Evolutionary conservation across 2,113 vertebrate species (phyloP), one percentile per base, ranked within the genome.

Genomic region (Sander vitreus): DNA sequence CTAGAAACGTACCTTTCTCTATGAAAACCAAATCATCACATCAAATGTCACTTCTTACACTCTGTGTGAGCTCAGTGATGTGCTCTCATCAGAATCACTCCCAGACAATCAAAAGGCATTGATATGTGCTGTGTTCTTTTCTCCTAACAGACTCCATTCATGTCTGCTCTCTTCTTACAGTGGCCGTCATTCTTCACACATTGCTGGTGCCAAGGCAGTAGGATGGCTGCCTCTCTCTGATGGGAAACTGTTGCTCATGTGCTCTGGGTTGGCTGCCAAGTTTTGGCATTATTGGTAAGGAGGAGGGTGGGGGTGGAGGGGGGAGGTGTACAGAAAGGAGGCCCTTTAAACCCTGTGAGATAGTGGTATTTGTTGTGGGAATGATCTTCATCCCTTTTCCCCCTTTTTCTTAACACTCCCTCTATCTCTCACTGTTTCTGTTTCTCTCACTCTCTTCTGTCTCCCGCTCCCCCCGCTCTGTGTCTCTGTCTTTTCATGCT

Each of bases 201-300:
- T 78, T 19, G 53, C 89, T 45, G 90, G 90, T 95, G 94, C 93
- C 94, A 95, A 93, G 92, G 85, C 81, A 78, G 85, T 89, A 89
- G 92, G 91, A 93, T 91, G 88, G 87, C 93, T 90, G 90, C 90
- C 77, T 90, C 86, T 89, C 88, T 86, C 91, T 91, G 92, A 94
- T 95, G 94, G 95, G 93, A 95, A 95, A 94, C 94, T 94, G 93
- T 95, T 95, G 90, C 94, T 95, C 91, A 87, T 91, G 81, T 82
- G 87, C 83, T 54, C 30, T 81, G 93, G 85, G 90, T 94, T 80
- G 84, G 92, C 90, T 95, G 95, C 95, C 95, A 96, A 95, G 94
- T 94, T 95, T 94, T 93, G 90, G 91, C 93, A 94, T 95, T 92
- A 93, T 91, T 89, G 83, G 85, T 87, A 86, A 70, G 76, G 75